Evolutionary conservation across 1,140 invertebrate species (phyloP), one percentile per base, ranked within the genome.

Genomic region (Brachionus asplanchnoidis): DNA sequence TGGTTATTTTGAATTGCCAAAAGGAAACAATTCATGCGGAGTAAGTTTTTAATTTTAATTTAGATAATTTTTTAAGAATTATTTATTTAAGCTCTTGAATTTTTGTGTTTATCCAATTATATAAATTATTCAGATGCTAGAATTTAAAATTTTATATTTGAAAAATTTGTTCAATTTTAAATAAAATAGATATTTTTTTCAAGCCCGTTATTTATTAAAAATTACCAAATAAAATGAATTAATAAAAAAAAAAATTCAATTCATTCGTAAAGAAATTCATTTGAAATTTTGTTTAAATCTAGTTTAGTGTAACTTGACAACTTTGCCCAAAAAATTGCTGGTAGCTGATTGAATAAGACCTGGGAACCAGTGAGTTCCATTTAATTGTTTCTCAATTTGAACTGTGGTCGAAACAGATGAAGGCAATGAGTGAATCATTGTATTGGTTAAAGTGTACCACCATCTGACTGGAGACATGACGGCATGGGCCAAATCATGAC

Each of bases 401-500:
- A 65, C 3, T 20, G 50, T 68, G 11, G 36, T 60, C 32, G 79
- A 60, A 40, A 60, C 7, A 1, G 46, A 56, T 17, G 77, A 60
- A 32, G 77, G 77, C 23, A 80, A 32, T 20, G 77, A 56, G 26
- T 60, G 46, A 40, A 32, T 28, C 26, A 80, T 53, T 36, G 56
- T 56, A n/a, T 56, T 60, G 44, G 50, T 17, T 17, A 70, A 83
- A 26, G 40, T 44, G 23, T 84, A 84, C 84, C 84, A 84, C 84
- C 84, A 84, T 36, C 84, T 32, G 14, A 77, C 66, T 36, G 84
- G 84, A 42, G 68, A 42, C 68, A 84, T 68, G 14, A 66, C 68
- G 7, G 28, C 23, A 88, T 98, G 96, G 6, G 95, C 96, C 68
- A 98, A 85, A 9, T 89, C 88, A 86, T 97, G 95, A 89, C 93